phyloP scores from a whole-genome alignment of 64 coral and sea anemone genomes.

The Actinia equina region DNA sequence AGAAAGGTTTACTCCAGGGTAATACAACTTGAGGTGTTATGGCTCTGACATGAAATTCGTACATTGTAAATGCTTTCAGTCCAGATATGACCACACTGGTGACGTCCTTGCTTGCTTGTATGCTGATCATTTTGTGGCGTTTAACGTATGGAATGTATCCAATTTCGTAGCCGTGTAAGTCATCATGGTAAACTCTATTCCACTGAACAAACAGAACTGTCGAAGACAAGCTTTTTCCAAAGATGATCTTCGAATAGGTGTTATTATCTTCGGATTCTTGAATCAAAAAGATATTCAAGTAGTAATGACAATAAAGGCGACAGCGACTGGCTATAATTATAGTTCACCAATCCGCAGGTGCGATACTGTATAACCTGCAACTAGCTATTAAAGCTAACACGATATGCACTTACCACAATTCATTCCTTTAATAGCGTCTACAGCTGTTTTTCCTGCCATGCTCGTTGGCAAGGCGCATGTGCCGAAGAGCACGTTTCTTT shows the following conservation, averaged over 20 bases:
- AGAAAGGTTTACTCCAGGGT: not conserved
- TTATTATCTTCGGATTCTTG: not conserved
- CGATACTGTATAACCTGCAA: too few relatives aligned
- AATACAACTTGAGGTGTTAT: not conserved
- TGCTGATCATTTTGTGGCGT: not conserved
- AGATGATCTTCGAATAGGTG: not conserved
- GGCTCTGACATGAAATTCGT: not conserved
- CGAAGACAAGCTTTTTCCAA: slow-evolving; percentile 6
- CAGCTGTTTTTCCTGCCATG: not conserved
- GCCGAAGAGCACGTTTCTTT: not conserved
- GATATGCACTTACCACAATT: not conserved
- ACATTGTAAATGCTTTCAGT: not conserved
- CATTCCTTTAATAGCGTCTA: not conserved
- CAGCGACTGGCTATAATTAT: too few relatives aligned
- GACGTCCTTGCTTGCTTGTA: not conserved
- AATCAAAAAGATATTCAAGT: not conserved
- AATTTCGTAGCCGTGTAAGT: not conserved
- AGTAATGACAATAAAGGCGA: not conserved
- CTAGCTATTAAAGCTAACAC: too few relatives aligned
- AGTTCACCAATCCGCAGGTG: too few relatives aligned
- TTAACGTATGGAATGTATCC: not conserved
- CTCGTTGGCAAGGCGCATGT: not conserved
- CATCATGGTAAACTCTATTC: not conserved
- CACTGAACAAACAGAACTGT: slow-evolving; percentile 7
- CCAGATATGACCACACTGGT: not conserved